Percentiles rank a stretch among this genome's conserved stretches.
Evolutionary conservation across 2,113 vertebrate species (phyloP).

Genomic region (Cryptomyrus ogoouensis): DNA sequence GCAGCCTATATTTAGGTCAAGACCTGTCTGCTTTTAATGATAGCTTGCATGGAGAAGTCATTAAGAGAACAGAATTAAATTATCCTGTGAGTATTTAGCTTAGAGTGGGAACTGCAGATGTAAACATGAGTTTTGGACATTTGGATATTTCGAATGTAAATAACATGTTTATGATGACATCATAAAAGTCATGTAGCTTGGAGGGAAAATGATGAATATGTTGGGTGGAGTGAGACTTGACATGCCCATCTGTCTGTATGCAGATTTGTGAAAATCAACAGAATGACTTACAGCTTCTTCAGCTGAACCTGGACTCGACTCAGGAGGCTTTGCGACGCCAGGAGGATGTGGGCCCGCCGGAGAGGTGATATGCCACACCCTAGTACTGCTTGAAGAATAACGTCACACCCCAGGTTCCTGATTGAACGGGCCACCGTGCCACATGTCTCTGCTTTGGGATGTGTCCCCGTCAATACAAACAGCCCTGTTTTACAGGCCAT

Average conservation of each 20-base stretch:
- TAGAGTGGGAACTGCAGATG: neutral
- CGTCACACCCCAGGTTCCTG: neutral
- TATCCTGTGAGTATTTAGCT: neutral
- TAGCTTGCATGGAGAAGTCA: neutral
- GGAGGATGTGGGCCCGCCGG: conserved; percentile 32
- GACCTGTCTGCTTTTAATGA: neutral
- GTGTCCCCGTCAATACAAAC: neutral
- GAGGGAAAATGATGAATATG: neutral
- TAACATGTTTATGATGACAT: neutral
- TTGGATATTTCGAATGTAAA: neutral
- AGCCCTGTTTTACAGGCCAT: neutral
- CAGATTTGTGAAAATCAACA: conserved; percentile 80
- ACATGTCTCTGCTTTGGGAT: neutral
- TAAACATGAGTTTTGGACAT: neutral
- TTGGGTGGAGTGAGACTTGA: neutral
- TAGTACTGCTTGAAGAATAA: neutral
- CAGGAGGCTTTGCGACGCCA: conserved; percentile 53
- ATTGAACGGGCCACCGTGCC: neutral
- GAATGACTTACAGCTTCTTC: conserved; percentile 72
- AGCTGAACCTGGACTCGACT: conserved; percentile 65
- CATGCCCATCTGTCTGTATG: conserved; percentile 18
- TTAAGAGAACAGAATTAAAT: neutral
- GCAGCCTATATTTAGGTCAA: neutral
- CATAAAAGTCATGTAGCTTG: neutral
- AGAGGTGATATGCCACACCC: conserved; percentile 56